Conservation (phyloP, 2,797 vertebrate species). For the Chelon auratus region DNA sequence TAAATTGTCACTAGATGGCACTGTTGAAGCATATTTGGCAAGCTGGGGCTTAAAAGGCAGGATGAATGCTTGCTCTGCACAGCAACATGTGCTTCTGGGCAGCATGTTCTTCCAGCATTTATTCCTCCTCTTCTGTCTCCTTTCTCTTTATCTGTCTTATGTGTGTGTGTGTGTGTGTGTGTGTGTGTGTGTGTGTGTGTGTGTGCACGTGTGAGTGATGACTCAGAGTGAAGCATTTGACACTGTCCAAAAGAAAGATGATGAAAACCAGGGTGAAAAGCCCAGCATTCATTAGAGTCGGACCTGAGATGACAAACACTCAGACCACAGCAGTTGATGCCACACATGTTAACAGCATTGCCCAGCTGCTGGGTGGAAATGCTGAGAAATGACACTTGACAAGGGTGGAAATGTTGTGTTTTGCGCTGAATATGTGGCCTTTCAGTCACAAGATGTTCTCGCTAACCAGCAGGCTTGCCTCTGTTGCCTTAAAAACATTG, state of each 20-base stretch:
- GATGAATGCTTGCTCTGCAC: conserved; percentile 41
- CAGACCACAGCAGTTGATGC: conserved; percentile 49
- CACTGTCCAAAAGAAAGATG: conserved; percentile 66
- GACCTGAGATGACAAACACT: conserved; percentile 58
- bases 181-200: not conserved
- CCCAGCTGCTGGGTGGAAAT: conserved; percentile 36
- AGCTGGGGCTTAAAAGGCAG: not conserved
- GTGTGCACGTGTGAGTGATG: conserved; percentile 36
- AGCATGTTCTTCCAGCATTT: conserved; percentile 55
- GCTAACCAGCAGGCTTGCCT: conserved; percentile 49
- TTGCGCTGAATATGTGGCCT: conserved; percentile 53
- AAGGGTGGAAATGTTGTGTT: conserved; percentile 45
- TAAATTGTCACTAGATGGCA: conserved; percentile 71
- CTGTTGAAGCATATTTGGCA: conserved; percentile 55
- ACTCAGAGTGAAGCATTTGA: conserved; percentile 55
- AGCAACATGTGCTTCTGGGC: conserved; percentile 67
- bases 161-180: not conserved
- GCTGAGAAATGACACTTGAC: conserved; percentile 37
- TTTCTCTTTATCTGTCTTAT: conserved; percentile 32
- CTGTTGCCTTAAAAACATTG: conserved; percentile 49
- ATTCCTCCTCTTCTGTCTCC: conserved; percentile 43
- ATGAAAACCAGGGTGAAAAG: conserved; percentile 68
- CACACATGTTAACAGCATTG: conserved; percentile 53
- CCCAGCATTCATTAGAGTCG: conserved; percentile 69
- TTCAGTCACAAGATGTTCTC: conserved; percentile 55